Evolutionary conservation across 2,797 vertebrate genomes (phyloP).

Genomic region (Ctenochaetus hawaiiensis): DNA sequence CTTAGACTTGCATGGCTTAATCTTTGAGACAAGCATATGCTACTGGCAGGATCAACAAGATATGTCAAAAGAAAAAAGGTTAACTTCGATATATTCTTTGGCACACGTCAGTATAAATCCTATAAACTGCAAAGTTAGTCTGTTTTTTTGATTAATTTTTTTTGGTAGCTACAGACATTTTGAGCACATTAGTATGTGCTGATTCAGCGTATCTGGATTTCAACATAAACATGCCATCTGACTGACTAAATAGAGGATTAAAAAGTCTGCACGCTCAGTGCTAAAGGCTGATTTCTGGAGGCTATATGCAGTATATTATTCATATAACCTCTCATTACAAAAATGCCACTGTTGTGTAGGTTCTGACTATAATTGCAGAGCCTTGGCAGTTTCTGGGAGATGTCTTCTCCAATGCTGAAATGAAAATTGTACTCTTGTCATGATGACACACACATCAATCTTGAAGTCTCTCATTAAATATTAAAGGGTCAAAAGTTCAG

Average conservation of each 20-base stretch:
- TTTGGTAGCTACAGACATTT: not conserved
- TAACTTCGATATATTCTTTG: too few relatives aligned
- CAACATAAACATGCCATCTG: not conserved
- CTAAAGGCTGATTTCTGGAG: too few relatives aligned
- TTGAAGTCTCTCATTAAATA: not conserved
- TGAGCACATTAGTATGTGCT: not conserved
- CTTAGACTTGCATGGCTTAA: too few relatives aligned
- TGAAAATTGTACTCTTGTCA: not conserved
- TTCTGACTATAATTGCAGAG: not conserved
- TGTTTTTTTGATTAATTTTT: not conserved
- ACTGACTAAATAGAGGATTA: too few relatives aligned
- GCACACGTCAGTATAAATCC: not conserved
- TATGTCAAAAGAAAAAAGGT: too few relatives aligned
- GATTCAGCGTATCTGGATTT: not conserved
- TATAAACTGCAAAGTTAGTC: not conserved
- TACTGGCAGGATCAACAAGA: too few relatives aligned
- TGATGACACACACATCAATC: not conserved
- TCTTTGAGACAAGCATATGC: too few relatives aligned
- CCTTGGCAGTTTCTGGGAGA: not conserved
- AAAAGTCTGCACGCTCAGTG: too few relatives aligned
- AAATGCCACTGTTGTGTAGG: not conserved
- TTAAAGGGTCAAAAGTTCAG: constrained; percentile 11
- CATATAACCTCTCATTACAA: too few relatives aligned
- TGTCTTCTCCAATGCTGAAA: not conserved
- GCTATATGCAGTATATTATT: too few relatives aligned